These are phyloP conservation scores for Caradrina clavipalpis DNA, from an alignment of 2,888 invertebrate species.

Conservation along the genomic window DNA sequence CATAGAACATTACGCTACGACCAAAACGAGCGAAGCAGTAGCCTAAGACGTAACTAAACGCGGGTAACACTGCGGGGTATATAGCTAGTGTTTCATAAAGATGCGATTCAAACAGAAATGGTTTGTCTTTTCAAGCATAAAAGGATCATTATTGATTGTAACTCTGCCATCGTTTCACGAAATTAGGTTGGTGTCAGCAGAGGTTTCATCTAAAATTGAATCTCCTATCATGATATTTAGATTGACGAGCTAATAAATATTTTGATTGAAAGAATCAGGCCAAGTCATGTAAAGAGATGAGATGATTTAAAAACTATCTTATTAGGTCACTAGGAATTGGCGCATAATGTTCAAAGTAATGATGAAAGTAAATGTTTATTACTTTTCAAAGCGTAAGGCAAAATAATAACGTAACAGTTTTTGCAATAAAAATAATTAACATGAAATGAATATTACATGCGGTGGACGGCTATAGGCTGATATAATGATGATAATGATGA, in stretches of 20 bases:
- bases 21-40: no score
- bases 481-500: no score
- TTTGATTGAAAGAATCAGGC: conserved; percentile 46
- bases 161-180: not conserved
- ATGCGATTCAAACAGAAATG: not conserved
- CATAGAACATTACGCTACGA: no score
- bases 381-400: not conserved
- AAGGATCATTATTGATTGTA: no score
- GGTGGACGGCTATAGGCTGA: no score
- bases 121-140: no score
- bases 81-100: no score
- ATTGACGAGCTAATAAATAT: conserved; percentile 18
- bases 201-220: not conserved
- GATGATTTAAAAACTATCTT: conserved; percentile 16
- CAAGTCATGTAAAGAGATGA: conserved; percentile 20
- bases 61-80: no score
- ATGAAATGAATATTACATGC: no score
- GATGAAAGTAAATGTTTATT: conserved; percentile 23
- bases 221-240: conserved; percentile 3
- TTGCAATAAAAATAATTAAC: not conserved
- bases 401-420: conserved; percentile 19
- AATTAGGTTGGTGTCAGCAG: not conserved
- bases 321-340: conserved; percentile 38
- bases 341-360: not conserved
- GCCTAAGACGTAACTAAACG: no score